phyloP scores from a whole-genome alignment of 2,113 vertebrate genomes.

The Sphyrna mokarran region DNA sequence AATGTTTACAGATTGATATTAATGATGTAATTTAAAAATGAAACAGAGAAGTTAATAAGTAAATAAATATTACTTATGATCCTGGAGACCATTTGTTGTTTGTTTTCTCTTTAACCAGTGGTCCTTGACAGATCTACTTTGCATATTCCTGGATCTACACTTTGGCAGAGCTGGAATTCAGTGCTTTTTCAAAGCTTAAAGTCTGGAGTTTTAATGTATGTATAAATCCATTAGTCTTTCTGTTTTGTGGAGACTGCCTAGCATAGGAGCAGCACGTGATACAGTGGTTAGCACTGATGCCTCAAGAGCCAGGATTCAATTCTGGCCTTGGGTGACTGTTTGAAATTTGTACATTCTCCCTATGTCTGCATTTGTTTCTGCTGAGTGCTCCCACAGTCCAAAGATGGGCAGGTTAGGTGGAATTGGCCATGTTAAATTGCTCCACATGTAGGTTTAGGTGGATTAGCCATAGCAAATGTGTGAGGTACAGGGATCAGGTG shows the following conservation, averaged over 20 bases:
- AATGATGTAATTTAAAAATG: neutral
- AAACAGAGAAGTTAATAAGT: neutral
- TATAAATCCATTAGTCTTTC: neutral
- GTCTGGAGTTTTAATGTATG: neutral
- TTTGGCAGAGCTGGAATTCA: neutral
- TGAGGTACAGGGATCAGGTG: too few relatives aligned
- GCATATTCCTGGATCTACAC: neutral
- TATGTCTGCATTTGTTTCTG: too few relatives aligned
- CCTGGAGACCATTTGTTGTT: neutral
- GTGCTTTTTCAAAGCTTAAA: neutral
- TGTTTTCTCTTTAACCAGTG: neutral
- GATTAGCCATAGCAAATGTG: too few relatives aligned
- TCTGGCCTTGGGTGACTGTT: too few relatives aligned
- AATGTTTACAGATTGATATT: neutral
- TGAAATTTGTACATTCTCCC: too few relatives aligned
- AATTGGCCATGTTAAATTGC: too few relatives aligned
- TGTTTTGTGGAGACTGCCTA: neutral
- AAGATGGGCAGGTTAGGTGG: too few relatives aligned
- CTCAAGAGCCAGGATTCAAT: too few relatives aligned
- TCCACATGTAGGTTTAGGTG: too few relatives aligned
- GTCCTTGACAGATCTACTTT: neutral
- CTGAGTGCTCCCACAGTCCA: too few relatives aligned
- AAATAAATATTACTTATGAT: neutral
- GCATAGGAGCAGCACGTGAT: neutral
- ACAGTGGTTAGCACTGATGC: too few relatives aligned